These are phyloP conservation scores for Athene cunicularia DNA, from an alignment of 2,113 vertebrate genomes.

Conservation along the genomic window DNA sequence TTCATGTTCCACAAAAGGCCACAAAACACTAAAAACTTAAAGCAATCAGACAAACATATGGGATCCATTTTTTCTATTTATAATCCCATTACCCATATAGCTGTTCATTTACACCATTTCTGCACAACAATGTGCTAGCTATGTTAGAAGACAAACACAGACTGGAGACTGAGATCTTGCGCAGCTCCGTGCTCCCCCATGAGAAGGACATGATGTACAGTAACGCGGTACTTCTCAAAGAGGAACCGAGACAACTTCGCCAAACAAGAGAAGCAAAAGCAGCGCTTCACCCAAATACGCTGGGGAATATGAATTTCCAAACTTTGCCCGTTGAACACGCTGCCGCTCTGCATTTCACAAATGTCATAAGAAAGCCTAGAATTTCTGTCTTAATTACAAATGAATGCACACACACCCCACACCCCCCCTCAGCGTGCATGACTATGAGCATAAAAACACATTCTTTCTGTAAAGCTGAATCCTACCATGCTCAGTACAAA, in stretches of 20 bases:
- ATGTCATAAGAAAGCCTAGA: background rate
- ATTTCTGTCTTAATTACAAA: conserved; percentile 15
- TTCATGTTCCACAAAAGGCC: background rate
- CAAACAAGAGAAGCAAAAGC: background rate
- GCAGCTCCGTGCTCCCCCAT: background rate
- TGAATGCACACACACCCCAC: background rate
- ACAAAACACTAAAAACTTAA: background rate
- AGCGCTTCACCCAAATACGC: background rate
- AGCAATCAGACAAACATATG: conserved; percentile 45
- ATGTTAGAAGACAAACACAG: background rate
- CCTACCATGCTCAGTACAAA: background rate
- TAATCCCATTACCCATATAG: conserved; percentile 24
- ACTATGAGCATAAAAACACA: conserved; percentile 21
- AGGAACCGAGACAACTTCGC: background rate
- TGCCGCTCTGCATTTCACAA: background rate
- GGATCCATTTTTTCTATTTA: conserved; percentile 54
- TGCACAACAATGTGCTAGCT: background rate
- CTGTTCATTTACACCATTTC: conserved; percentile 43
- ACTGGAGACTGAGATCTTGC: background rate
- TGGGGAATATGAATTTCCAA: background rate
- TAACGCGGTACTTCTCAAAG: background rate
- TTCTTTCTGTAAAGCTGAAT: conserved; percentile 12
- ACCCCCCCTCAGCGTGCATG: background rate
- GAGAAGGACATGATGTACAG: background rate
- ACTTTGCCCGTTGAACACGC: background rate